Percentiles rank a stretch among this genome's conserved stretches.
Evolutionary conservation across 2,113 vertebrate genomes (phyloP).

Genomic region (Halcyon senegalensis): DNA sequence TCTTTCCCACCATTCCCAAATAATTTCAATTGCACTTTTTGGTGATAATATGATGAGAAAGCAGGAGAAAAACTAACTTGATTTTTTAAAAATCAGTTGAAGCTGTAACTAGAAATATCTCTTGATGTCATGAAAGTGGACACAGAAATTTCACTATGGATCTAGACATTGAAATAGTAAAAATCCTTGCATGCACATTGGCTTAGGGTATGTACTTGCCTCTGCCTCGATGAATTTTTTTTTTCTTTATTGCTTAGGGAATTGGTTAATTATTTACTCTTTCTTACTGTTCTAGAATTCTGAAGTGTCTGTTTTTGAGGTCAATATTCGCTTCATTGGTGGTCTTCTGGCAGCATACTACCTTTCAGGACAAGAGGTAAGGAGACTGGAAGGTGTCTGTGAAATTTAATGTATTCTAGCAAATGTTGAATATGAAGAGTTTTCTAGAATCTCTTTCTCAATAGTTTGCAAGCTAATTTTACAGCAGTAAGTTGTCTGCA

Average conservation of each 20-base stretch:
- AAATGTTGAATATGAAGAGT: not conserved
- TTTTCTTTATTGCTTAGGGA: not conserved
- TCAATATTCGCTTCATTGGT: conserved; percentile 97
- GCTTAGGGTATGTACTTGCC: not conserved
- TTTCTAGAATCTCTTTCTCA: not conserved
- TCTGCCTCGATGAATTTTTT: not conserved
- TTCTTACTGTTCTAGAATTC: conserved; percentile 83
- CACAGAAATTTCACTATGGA: not conserved
- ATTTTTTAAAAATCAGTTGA: not conserved
- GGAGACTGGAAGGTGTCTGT: not conserved
- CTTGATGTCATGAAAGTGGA: not conserved
- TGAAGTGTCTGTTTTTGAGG: conserved; percentile 97
- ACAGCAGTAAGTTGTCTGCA: not conserved
- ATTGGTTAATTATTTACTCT: not conserved
- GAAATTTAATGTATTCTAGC: not conserved
- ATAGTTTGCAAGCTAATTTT: not conserved
- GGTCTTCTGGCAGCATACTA: conserved; percentile 94
- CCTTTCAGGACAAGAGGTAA: conserved; percentile 95
- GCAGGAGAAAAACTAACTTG: not conserved
- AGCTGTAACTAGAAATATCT: not conserved
- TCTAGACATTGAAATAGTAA: not conserved
- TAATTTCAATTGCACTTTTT: not conserved
- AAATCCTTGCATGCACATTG: not conserved
- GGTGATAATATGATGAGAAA: not conserved
- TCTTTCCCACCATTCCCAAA: not conserved